Evolutionary conservation across 1,140 invertebrate species (phyloP).

Genomic region (Rhopalosiphum maidis): DNA sequence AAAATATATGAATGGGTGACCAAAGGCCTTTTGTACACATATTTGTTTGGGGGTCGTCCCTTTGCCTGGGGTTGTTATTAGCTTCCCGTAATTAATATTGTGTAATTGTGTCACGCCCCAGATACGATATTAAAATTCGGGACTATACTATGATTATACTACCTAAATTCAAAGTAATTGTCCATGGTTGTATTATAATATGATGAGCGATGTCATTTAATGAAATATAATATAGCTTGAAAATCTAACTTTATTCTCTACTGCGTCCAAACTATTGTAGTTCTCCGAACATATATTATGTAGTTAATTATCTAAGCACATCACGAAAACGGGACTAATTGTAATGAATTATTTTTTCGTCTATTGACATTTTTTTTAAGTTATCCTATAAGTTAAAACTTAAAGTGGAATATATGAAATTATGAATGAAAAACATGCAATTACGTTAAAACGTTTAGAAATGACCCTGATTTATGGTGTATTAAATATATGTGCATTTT

Average conservation of each 20-base stretch:
- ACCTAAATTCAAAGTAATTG: not conserved
- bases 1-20: conserved; percentile 30
- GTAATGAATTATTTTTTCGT: no score
- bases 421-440: no score
- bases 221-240: not conserved
- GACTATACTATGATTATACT: not conserved
- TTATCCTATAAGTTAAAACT: no score
- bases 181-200: conserved; percentile 2
- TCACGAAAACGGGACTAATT: no score
- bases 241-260: not conserved
- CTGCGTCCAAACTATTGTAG: not conserved
- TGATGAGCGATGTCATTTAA: not conserved
- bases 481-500: no score
- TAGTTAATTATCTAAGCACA: no score
- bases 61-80: conserved; percentile 26
- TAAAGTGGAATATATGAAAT: no score
- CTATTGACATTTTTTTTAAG: no score
- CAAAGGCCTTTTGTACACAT: conserved; percentile 40
- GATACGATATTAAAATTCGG: conserved; percentile 32
- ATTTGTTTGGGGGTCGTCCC: conserved; percentile 48
- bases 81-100: conserved; percentile 49
- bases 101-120: conserved; percentile 36
- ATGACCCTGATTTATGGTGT: no score
- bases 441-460: no score
- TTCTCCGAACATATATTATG: not conserved